A percentile compares a stretch with the other conserved stretches of the same genome.
Evolutionary conservation across 1,140 invertebrate species (phyloP).

Genomic region (Pseudomyrmex pallidus): DNA sequence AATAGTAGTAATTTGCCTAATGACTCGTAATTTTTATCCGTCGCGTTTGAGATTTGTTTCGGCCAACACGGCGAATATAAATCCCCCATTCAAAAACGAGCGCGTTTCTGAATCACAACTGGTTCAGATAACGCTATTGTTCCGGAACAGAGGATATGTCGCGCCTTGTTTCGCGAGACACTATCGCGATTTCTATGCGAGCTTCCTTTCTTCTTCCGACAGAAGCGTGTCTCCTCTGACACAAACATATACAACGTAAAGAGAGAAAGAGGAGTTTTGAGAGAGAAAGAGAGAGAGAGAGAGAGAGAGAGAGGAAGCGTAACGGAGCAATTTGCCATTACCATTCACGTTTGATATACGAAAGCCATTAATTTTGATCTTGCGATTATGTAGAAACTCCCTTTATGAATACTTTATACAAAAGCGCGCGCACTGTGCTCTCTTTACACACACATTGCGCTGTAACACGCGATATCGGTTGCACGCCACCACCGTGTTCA

Average conservation of each 20-base stretch:
- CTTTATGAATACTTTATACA: conserved; percentile 16
- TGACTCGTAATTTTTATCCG: conserved; percentile 10
- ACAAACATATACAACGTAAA: conserved; percentile 3
- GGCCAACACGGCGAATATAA: conserved; percentile 1
- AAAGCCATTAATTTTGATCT: conserved; percentile 46
- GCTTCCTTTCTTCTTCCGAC: conserved; percentile 6
- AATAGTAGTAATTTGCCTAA: too few relatives aligned
- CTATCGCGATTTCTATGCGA: conserved; percentile 41
- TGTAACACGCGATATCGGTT: conserved; percentile 20
- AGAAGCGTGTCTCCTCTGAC: background rate
- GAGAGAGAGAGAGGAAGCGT: background rate
- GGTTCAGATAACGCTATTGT: conserved; percentile 53
- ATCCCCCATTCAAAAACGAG: conserved; percentile 33
- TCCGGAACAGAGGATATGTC: conserved; percentile 28
- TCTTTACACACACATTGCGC: background rate
- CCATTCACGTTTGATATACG: conserved; percentile 32
- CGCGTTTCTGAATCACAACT: background rate
- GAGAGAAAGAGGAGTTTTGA: too few relatives aligned
- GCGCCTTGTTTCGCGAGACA: conserved; percentile 43
- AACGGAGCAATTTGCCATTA: conserved; percentile 55
- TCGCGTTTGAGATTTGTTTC: background rate
- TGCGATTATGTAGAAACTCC: conserved; percentile 15
- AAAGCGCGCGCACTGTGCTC: conserved; percentile 32
- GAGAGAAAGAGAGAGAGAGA: too few relatives aligned
- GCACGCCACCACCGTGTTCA: background rate